These are phyloP conservation scores for Danio aesculapii DNA, from an alignment of 2,797 vertebrate genomes.

Conservation along the genomic window DNA sequence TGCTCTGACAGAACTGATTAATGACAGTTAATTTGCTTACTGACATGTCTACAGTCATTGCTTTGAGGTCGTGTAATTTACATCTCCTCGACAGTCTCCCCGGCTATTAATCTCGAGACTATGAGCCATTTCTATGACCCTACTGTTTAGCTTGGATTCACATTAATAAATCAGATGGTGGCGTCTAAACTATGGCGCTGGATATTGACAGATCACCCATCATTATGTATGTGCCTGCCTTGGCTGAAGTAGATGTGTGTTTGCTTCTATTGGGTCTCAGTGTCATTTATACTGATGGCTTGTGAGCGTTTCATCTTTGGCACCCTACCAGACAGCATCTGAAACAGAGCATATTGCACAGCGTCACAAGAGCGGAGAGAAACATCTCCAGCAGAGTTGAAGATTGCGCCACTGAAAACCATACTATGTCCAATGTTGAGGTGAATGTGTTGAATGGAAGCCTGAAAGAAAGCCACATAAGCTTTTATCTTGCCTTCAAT, in stretches of 20 bases:
- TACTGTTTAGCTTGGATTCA: constrained; percentile 10
- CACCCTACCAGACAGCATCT: constrained; percentile 33
- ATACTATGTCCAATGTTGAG: constrained; percentile 7
- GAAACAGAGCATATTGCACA: constrained; percentile 14
- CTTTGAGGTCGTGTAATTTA: constrained; percentile 12
- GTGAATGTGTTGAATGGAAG: constrained; percentile 9
- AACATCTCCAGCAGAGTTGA: constrained; percentile 6
- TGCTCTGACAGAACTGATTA: neutral
- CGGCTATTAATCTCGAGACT: constrained; percentile 23
- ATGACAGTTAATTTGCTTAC: neutral
- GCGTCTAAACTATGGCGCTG: constrained; percentile 3
- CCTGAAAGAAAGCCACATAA: constrained; percentile 6
- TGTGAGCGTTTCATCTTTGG: constrained; percentile 36
- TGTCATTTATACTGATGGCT: constrained; percentile 42
- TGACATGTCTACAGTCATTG: neutral
- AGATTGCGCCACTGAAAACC: constrained; percentile 14
- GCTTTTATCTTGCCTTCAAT: constrained; percentile 22
- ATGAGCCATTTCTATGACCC: constrained; percentile 11
- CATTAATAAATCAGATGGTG: constrained; percentile 30
- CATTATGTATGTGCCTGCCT: constrained; percentile 12
- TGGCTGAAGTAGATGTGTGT: constrained; percentile 31
- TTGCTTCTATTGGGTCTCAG: constrained; percentile 7
- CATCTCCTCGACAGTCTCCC: neutral
- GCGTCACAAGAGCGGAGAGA: neutral
- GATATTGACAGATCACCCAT: constrained; percentile 35